Evolutionary conservation across 2,888 invertebrate species (phyloP).

Genomic region (Monopis laevigella): DNA sequence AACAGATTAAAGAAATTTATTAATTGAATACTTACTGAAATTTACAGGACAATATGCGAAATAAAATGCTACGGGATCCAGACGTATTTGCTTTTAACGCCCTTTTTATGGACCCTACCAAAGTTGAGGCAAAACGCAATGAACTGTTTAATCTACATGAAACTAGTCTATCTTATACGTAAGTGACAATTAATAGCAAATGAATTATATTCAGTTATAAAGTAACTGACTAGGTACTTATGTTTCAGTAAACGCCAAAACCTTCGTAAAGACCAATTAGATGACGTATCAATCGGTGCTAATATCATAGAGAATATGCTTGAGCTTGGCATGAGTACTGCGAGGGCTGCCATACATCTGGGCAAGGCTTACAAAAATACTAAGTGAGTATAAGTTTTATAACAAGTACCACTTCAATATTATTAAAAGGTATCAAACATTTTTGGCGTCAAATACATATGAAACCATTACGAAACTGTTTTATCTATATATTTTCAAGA

Average conservation of each 20-base stretch:
- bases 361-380: constrained; percentile 65
- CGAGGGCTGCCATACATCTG: constrained; percentile 64
- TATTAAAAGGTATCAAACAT: too few relatives aligned
- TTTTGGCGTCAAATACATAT: background rate
- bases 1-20: background rate
- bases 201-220: background rate
- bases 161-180: constrained; percentile 23
- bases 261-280: constrained; percentile 28
- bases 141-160: constrained; percentile 25
- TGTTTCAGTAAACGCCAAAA: constrained; percentile 39
- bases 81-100: constrained; percentile 68
- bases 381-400: constrained; percentile 45
- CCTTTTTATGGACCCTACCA: constrained; percentile 57
- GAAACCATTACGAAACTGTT: background rate
- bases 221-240: background rate
- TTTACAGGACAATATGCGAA: constrained; percentile 36
- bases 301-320: constrained; percentile 53
- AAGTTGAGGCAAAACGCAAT: constrained; percentile 45
- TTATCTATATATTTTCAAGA: too few relatives aligned
- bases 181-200: constrained; percentile 17
- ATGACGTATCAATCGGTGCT: constrained; percentile 36
- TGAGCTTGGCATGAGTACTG: constrained; percentile 62
- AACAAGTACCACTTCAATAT: too few relatives aligned
- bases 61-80: constrained; percentile 58
- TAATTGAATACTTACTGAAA: background rate